phyloP scores from a whole-genome alignment of 2,797 vertebrate genomes.

The Anas flavirostris region DNA sequence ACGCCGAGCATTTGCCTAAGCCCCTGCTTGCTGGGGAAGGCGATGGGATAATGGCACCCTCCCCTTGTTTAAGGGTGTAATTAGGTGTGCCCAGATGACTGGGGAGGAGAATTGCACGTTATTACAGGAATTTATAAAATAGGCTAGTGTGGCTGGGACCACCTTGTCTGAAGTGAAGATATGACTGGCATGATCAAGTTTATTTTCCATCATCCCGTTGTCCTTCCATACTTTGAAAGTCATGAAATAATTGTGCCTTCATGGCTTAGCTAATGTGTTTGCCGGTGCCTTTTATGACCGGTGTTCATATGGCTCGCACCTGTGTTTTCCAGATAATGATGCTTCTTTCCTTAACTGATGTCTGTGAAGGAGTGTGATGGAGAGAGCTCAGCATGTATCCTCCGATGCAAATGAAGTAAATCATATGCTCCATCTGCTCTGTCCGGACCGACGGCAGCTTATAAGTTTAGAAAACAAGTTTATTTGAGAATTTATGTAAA shows the following conservation, averaged over 20 bases:
- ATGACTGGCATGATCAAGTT: accelerated
- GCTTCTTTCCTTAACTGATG: neutral
- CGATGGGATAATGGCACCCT: neutral
- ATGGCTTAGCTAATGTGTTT: neutral
- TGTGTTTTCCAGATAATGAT: neutral
- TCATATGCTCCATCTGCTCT: neutral
- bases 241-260: neutral
- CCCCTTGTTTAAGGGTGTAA: neutral
- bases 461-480: slow-evolving; percentile 62
- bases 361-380: neutral
- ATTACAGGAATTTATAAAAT: neutral
- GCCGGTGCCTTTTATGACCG: neutral
- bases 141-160: neutral
- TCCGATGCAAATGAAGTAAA: neutral
- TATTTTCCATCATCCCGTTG: neutral
- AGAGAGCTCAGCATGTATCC: neutral
- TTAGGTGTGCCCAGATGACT: neutral
- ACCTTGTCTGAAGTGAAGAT: neutral
- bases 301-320: neutral
- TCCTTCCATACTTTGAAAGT: neutral
- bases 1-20: neutral
- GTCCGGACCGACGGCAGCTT: neutral
- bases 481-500: slow-evolving; percentile 80
- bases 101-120: neutral
- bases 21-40: neutral